Base-by-base conservation (phyloP, 2,888 invertebrate genomes). In the Amphipyra berbera region DNA sequence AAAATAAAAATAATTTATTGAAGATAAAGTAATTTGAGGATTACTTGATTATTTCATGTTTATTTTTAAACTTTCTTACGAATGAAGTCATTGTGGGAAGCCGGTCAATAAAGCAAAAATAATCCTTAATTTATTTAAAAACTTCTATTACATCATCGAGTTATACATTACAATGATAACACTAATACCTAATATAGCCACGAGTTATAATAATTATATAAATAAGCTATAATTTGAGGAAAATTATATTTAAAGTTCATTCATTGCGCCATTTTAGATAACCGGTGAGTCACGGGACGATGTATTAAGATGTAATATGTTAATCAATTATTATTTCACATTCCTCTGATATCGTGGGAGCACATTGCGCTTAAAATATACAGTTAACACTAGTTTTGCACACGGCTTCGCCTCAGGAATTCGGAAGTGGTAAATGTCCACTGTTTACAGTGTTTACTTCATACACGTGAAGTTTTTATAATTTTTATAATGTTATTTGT, bases 241-340 rank as follows among this genome's bases (percentile, higher is more conserved):
- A 72, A 72, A 48, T 40, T 57, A 41, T 72, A 52, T 62, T 55
- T 50, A 54, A 45, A 57, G 54, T 73, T 58, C 30, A 61, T 54
- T 53, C 27, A 61, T 61, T 74, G 61, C 78, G 49, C 55, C 61
- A 74, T 60, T 63, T 42, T 21, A 60, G 57, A 64, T 62, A 75
- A 68, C 48, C 30, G 8, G 52, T 78, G 76, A 76, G 45, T 75
- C 76, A 78, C 40, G 30, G 35, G 33, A n/a, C 10, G 33, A 50
- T 55, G 48, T 46, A 61, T 42, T 48, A 48, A 45, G n/a, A 48
- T 53, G 14, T 55, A 50, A 61, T 40, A 52, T 49, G 41, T 64
- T 68, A 66, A 77, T 75, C 74, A 73, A 77, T 77, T 77, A 77
- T 77, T 77, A 73, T 63, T 63, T 62, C 33, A 73, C 69, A 75